phyloP scores from a whole-genome alignment of 2,797 vertebrate species.

The Aulostomus chinensis region DNA sequence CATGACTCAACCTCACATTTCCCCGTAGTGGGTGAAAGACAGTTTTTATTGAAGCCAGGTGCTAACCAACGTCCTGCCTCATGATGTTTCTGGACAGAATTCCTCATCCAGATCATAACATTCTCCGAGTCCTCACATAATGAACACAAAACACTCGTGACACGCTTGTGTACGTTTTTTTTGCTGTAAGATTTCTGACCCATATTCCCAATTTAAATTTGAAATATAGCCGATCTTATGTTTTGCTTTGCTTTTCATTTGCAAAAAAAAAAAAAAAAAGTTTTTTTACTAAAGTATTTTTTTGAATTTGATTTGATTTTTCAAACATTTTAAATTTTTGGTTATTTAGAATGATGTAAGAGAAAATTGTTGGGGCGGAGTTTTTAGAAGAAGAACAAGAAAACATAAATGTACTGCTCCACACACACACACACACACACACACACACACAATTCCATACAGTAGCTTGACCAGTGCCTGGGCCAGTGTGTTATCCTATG shows the following conservation, averaged over 20 bases:
- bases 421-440: no score
- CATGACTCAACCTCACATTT: constrained; percentile 79
- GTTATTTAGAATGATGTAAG: no score
- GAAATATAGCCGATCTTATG: constrained; percentile 18
- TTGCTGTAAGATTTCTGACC: neutral
- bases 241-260: no score
- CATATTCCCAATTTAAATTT: constrained; percentile 7
- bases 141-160: constrained; percentile 30
- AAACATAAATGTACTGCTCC: neutral
- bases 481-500: constrained; percentile 53
- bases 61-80: constrained; percentile 58
- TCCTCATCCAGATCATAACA: constrained; percentile 63
- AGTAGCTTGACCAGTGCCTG: constrained; percentile 50
- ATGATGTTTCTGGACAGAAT: constrained; percentile 58
- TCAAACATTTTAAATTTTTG: no score
- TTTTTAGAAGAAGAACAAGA: no score
- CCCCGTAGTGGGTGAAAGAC: constrained; percentile 63
- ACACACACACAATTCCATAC: constrained; percentile 11
- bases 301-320: no score
- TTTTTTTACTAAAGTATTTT: no score
- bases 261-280: no score
- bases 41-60: constrained; percentile 83
- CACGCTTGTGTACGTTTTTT: constrained; percentile 16
- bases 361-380: no score
- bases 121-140: constrained; percentile 34